These are phyloP conservation scores for Calcarius ornatus DNA, from an alignment of 2,113 vertebrate species.

Conservation along the genomic window DNA sequence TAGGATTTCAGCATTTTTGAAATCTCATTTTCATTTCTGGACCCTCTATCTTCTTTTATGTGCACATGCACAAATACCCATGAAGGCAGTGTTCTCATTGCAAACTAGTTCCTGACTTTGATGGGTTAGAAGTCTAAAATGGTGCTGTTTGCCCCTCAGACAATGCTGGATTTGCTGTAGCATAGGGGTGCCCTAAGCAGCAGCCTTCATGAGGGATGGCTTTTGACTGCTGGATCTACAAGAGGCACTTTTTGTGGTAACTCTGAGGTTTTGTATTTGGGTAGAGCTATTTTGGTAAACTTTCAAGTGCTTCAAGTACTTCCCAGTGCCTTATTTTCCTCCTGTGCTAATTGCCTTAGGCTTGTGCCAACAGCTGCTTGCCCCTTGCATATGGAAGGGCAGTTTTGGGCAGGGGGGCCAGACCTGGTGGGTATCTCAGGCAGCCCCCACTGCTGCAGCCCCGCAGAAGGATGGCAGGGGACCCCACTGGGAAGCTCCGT, in stretches of 20 bases:
- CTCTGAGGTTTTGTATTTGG: background rate
- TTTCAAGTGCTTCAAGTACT: background rate
- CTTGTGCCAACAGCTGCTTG: background rate
- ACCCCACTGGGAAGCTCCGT: background rate
- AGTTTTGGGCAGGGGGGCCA: background rate
- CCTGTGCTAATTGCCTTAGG: background rate
- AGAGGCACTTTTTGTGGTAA: background rate
- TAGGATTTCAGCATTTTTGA: slow-evolving; percentile 48
- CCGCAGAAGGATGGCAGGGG: background rate
- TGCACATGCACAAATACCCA: background rate
- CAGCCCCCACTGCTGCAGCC: background rate
- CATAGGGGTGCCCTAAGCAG: background rate
- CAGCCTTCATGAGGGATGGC: fast-evolving
- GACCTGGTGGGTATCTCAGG: background rate
- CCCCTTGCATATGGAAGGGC: background rate
- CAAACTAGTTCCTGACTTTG: background rate
- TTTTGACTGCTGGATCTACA: background rate
- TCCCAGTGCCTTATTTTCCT: background rate
- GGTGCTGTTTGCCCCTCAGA: background rate
- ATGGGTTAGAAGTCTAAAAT: background rate
- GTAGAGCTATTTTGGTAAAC: background rate
- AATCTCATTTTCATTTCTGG: slow-evolving; percentile 60
- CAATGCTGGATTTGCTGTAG: background rate
- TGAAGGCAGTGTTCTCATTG: background rate
- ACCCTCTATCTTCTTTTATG: slow-evolving; percentile 22